phyloP scores from a whole-genome alignment of 2,888 invertebrate species.

The Sthenelais limicola region DNA sequence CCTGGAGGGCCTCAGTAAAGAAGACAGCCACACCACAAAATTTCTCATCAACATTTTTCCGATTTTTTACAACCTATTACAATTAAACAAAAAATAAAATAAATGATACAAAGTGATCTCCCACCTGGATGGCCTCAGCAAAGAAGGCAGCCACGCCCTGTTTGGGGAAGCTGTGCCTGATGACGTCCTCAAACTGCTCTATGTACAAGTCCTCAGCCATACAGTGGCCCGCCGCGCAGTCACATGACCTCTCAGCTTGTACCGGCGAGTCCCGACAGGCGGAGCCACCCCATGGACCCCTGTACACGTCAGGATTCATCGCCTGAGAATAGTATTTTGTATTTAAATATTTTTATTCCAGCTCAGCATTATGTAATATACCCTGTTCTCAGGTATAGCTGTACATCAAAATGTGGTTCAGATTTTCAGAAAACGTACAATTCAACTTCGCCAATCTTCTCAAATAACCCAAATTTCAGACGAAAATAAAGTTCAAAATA shows the following conservation, averaged over 20 bases:
- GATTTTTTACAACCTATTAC: no score
- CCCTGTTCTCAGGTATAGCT: no score
- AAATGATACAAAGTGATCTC: background rate
- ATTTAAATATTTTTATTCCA: background rate
- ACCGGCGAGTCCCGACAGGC: constrained; percentile 88
- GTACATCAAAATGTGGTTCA: no score
- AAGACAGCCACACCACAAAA: no score
- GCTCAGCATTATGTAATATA: background rate
- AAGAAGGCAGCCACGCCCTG: constrained; percentile 88
- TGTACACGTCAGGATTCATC: constrained; percentile 92
- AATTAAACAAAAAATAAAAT: no score
- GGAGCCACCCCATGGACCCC: constrained; percentile 91
- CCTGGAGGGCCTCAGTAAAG: no score
- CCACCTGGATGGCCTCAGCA: constrained; percentile 91
- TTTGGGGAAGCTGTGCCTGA: constrained; percentile 84
- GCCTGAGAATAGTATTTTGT: constrained; percentile 74
- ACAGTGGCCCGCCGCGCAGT: constrained; percentile 75
- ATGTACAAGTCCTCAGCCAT: constrained; percentile 85
- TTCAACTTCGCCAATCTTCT: background rate
- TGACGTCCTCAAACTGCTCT: constrained; percentile 84
- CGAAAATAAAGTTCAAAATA: no score
- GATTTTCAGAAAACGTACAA: background rate
- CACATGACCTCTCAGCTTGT: constrained; percentile 60
- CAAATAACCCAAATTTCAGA: no score
- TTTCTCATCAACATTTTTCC: no score